A percentile compares a stretch with the other conserved stretches of the same genome.
phyloP scores from a whole-genome alignment of 2,888 invertebrate species.

The Euclidia mi region DNA sequence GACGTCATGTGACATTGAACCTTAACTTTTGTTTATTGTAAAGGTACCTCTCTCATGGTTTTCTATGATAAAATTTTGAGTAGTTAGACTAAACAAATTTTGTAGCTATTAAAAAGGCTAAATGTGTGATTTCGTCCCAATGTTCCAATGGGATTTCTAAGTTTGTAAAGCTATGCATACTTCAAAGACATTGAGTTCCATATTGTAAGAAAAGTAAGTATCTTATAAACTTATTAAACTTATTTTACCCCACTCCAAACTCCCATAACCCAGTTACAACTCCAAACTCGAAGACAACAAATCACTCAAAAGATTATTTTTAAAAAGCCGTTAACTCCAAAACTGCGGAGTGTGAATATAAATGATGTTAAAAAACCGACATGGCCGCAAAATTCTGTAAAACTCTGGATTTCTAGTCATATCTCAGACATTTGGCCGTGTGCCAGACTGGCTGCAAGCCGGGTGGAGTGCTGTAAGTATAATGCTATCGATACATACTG shows the following conservation, averaged over 20 bases:
- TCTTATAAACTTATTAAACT: no score
- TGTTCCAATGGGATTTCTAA: no score
- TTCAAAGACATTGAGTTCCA: no score
- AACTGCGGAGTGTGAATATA: constrained; percentile 53
- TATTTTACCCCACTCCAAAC: background rate
- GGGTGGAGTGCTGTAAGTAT: constrained; percentile 22
- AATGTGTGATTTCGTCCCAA: no score
- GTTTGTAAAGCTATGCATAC: no score
- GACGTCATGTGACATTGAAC: no score
- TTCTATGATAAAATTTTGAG: no score
- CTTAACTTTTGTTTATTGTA: no score
- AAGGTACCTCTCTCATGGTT: no score
- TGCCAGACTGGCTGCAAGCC: constrained; percentile 21
- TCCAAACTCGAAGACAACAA: constrained; percentile 19
- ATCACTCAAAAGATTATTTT: constrained; percentile 24
- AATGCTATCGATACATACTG: constrained; percentile 22
- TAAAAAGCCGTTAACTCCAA: constrained; percentile 28
- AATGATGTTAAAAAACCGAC: constrained; percentile 46
- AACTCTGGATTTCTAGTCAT: constrained; percentile 52
- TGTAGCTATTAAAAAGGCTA: no score
- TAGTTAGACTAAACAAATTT: no score
- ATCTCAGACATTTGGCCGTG: constrained; percentile 57
- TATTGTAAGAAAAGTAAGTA: no score
- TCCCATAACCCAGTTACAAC: constrained; percentile 1
- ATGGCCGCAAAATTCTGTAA: constrained; percentile 51